These are phyloP conservation scores for Mastomys coucha DNA, from an alignment of 2,113 vertebrate species.

Conservation along the genomic window DNA sequence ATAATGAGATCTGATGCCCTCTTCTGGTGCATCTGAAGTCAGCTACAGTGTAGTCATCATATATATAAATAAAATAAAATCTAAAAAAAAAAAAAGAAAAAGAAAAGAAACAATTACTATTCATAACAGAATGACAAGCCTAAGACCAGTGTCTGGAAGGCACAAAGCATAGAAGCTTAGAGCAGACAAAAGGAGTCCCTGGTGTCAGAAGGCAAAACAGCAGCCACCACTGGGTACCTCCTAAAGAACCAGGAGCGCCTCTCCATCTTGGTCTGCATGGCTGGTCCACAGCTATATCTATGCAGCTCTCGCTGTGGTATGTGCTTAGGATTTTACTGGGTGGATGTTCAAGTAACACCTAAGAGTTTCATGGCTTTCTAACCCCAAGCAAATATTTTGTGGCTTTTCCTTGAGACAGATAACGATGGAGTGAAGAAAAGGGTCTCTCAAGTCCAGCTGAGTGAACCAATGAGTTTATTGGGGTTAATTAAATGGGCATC, in stretches of 20 bases:
- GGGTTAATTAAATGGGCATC: not conserved
- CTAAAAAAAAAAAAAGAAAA: not conserved
- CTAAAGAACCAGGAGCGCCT: not conserved
- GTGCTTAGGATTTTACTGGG: not conserved
- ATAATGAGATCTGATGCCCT: too few species aligned
- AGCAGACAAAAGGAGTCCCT: not conserved
- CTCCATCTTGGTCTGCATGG: not conserved
- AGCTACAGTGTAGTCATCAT: too few species aligned
- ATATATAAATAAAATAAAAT: too few species aligned
- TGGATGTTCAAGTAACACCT: not conserved
- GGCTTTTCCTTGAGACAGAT: not conserved
- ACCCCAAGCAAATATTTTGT: too few species aligned
- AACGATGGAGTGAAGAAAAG: not conserved
- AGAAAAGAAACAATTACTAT: not conserved
- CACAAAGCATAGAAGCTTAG: not conserved
- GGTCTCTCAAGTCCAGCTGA: not conserved
- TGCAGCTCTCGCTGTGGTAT: not conserved
- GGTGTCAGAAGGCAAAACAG: not conserved
- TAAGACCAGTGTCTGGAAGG: not conserved
- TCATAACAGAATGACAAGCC: not conserved
- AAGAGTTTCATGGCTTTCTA: not conserved
- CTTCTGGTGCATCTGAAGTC: too few species aligned
- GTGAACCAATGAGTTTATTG: not conserved
- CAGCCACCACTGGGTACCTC: not conserved
- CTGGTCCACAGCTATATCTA: not conserved